phyloP scores from a whole-genome alignment of 2,797 vertebrate genomes.

The Neopelma chrysocephalum region DNA sequence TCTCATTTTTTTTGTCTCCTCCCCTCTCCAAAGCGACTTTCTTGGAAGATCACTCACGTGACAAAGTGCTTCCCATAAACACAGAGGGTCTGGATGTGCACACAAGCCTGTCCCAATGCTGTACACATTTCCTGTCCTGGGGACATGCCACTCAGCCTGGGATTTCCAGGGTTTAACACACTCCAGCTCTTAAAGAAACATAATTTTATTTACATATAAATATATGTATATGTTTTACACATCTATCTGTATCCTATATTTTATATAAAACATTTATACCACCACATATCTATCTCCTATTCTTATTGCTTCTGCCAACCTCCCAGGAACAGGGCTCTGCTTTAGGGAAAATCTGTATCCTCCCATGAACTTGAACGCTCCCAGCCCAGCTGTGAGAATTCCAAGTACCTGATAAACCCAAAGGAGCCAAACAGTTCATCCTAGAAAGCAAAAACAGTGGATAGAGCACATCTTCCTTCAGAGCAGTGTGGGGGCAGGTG shows the following conservation, averaged over 20 bases:
- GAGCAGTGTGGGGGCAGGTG: accelerated
- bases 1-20: background rate
- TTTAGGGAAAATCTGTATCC: background rate
- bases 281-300: no score
- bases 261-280: background rate
- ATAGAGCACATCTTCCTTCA: accelerated
- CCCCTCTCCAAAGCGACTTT: background rate
- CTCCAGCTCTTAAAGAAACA: background rate
- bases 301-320: background rate
- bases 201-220: accelerated
- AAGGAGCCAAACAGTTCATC: background rate
- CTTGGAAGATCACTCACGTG: background rate
- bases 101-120: background rate
- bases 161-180: background rate
- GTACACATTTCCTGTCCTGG: background rate
- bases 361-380: accelerated
- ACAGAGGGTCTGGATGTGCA: background rate
- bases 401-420: background rate
- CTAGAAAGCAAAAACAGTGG: background rate
- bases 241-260: accelerated
- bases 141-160: background rate
- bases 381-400: background rate
- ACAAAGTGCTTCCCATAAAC: slow-evolving; percentile 1
- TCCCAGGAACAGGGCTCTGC: background rate
- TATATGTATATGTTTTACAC: accelerated